phyloP scores from a whole-genome alignment of 53 echinoderm and acorn worm species.

The Holothuria leucospilota region DNA sequence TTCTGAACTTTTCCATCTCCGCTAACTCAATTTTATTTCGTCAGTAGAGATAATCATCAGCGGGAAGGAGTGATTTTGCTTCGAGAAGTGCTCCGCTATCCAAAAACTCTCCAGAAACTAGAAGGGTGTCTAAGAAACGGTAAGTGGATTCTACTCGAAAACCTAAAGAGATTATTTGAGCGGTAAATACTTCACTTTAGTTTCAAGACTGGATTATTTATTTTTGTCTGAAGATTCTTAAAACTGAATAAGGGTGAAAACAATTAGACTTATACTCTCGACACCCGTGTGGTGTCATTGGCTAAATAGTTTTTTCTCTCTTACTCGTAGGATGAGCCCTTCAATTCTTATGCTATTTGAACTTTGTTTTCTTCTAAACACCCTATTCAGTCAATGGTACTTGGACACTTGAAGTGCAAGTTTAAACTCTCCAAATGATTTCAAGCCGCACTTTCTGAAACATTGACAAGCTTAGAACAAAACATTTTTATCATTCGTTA shows the following conservation, averaged over 20 bases:
- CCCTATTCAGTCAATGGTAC: no score
- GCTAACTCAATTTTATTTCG: constrained; percentile 45
- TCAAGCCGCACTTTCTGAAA: no score
- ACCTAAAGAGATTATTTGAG: constrained; percentile 51
- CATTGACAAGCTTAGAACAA: no score
- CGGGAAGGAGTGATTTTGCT: constrained; percentile 28
- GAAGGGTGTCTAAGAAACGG: constrained; percentile 52
- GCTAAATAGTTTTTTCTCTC: no score
- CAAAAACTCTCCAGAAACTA: constrained; percentile 51
- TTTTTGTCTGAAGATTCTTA: constrained; percentile 1
- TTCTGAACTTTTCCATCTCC: constrained; percentile 2
- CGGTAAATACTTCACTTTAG: constrained; percentile 56
- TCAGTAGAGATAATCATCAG: constrained; percentile 40
- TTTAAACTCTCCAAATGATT: no score
- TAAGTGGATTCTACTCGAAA: constrained; percentile 54
- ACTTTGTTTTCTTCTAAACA: no score
- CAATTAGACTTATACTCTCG: constrained; percentile 3
- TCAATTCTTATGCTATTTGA: no score
- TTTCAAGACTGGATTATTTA: constrained; percentile 37
- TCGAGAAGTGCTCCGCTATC: constrained; percentile 53
- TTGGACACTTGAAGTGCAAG: no score
- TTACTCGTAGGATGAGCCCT: no score
- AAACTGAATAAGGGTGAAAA: constrained; percentile 2
- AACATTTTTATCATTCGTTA: no score
- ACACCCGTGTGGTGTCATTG: no score